phyloP scores from a whole-genome alignment of 2,113 vertebrate species.

The Tricholaema leucomelas region DNA sequence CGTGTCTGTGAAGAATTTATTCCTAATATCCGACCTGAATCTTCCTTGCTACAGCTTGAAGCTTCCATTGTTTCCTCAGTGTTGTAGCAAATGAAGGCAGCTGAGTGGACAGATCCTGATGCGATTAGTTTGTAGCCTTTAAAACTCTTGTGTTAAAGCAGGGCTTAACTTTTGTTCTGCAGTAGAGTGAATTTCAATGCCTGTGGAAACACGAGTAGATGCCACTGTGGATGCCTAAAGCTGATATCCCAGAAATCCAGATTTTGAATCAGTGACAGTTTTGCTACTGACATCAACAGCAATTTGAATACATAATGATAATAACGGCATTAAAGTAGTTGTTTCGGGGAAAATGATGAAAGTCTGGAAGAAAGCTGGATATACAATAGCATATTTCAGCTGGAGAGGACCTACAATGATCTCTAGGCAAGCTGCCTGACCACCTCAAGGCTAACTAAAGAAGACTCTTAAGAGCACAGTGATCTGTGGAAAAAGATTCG shows the following conservation, averaged over 20 bases:
- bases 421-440: neutral
- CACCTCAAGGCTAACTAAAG: neutral
- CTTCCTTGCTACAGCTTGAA: too few species aligned
- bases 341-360: neutral
- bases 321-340: neutral
- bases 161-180: neutral
- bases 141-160: neutral
- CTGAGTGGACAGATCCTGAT: neutral
- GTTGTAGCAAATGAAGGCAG: neutral
- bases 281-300: neutral
- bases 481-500: too few species aligned
- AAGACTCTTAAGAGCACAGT: neutral
- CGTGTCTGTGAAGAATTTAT: too few species aligned
- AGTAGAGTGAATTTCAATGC: neutral
- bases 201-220: neutral
- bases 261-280: neutral
- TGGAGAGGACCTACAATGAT: neutral
- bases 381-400: neutral
- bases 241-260: neutral
- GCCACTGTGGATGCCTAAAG: neutral
- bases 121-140: neutral
- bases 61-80: neutral
- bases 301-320: neutral
- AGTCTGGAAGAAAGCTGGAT: neutral
- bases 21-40: too few species aligned